Evolutionary conservation across 2,888 invertebrate species (phyloP).

Genomic region (Leptinotarsa peninsularis): DNA sequence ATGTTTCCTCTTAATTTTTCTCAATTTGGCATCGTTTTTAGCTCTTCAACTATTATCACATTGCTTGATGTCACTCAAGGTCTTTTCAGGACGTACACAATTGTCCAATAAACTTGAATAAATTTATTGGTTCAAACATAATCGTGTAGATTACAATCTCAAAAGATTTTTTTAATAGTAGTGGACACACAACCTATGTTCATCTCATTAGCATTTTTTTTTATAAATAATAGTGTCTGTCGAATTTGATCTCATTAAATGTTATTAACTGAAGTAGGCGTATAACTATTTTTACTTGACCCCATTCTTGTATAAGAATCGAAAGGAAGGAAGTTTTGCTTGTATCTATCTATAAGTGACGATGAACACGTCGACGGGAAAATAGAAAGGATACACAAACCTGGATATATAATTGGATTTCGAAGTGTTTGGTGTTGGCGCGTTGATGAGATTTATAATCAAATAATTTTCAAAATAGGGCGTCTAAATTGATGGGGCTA

Average conservation of each 20-base stretch:
- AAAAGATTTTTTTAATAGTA: background rate
- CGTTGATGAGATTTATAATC: slow-evolving; percentile 10
- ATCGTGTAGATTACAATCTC: background rate
- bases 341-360: slow-evolving; percentile 2
- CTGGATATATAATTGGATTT: slow-evolving; percentile 26
- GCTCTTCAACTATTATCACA: background rate
- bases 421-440: slow-evolving; percentile 3
- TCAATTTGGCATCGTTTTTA: slow-evolving; percentile 1
- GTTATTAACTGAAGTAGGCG: slow-evolving; percentile 31
- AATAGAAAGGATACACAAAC: background rate
- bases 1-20: slow-evolving; percentile 2
- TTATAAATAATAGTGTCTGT: slow-evolving; percentile 19
- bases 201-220: background rate
- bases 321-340: slow-evolving; percentile 1
- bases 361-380: background rate
- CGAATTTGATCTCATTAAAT: slow-evolving; percentile 35
- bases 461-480: slow-evolving; percentile 6
- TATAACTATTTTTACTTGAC: slow-evolving; percentile 29
- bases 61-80: background rate
- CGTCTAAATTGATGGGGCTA: slow-evolving; percentile 10
- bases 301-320: slow-evolving; percentile 21
- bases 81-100: background rate
- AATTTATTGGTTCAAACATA: background rate
- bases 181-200: background rate
- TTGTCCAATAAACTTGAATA: background rate